Evolutionary conservation across 1,140 invertebrate species (phyloP).

Genomic region (Mylabris phalerata): DNA sequence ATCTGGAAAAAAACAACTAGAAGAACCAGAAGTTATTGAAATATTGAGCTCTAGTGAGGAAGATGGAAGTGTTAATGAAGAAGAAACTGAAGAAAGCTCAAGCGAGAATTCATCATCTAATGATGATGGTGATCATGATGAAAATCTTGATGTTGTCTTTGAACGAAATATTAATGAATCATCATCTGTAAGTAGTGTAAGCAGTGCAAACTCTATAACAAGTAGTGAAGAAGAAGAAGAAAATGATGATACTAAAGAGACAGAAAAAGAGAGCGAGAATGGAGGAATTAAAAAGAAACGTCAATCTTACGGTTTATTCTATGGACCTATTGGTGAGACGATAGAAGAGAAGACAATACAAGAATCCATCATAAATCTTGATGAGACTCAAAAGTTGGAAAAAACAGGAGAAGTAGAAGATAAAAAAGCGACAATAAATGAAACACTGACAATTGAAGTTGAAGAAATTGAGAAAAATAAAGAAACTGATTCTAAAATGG

Average conservation of each 20-base stretch:
- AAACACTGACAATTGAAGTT: too few relatives aligned
- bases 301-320: too few relatives aligned
- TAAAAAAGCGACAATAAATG: too few relatives aligned
- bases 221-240: background rate
- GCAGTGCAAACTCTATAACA: background rate
- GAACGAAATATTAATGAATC: conserved; percentile 4
- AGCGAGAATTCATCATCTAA: background rate
- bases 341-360: too few relatives aligned
- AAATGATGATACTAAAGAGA: background rate
- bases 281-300: too few relatives aligned
- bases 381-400: too few relatives aligned
- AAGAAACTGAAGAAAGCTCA: background rate
- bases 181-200: background rate
- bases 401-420: too few relatives aligned
- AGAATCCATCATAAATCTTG: too few relatives aligned
- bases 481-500: too few relatives aligned
- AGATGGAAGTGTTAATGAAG: background rate
- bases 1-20: conserved; percentile 6
- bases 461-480: too few relatives aligned
- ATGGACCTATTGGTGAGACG: too few relatives aligned
- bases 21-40: conserved; percentile 10
- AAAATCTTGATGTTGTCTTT: background rate
- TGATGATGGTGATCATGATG: background rate
- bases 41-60: conserved; percentile 17
- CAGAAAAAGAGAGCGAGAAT: too few relatives aligned